A percentile compares a stretch with the other conserved stretches of the same genome.
phyloP scores from a whole-genome alignment of 1,140 invertebrate genomes.

The Apis laboriosa region DNA sequence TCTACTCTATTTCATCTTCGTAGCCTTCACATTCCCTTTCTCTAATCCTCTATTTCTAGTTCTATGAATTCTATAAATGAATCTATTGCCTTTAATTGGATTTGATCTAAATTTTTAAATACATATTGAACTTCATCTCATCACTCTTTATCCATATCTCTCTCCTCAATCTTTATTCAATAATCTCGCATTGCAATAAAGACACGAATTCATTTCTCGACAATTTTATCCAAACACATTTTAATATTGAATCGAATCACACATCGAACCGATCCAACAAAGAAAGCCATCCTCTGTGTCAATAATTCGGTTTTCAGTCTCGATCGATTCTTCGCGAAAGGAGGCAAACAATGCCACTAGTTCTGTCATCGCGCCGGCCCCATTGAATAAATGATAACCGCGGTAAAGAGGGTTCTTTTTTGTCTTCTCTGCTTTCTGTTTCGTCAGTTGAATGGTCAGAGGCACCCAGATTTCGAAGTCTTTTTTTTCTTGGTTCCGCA shows the following conservation, averaged over 20 bases:
- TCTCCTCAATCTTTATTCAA: too few species aligned
- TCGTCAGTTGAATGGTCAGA: slow-evolving; percentile 42
- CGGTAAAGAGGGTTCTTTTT: slow-evolving; percentile 35
- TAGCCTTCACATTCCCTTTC: too few species aligned
- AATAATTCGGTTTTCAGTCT: not conserved
- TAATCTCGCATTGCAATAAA: too few species aligned
- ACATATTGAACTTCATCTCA: too few species aligned
- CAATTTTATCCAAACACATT: not conserved
- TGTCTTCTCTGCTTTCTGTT: slow-evolving; percentile 21
- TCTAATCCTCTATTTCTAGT: too few species aligned
- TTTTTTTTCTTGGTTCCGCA: not conserved
- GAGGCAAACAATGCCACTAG: not conserved
- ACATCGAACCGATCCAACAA: not conserved
- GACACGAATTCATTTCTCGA: too few species aligned
- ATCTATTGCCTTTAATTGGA: too few species aligned
- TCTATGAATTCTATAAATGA: too few species aligned
- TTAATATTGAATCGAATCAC: too few species aligned
- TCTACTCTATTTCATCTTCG: too few species aligned
- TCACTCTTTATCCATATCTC: too few species aligned
- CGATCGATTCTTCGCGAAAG: slow-evolving; percentile 12
- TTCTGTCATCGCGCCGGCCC: not conserved
- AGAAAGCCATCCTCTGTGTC: not conserved
- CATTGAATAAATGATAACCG: slow-evolving; percentile 58
- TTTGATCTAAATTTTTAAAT: too few species aligned
- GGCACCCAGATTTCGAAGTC: not conserved